Base-by-base conservation (phyloP, 2,113 vertebrate genomes). In the Saccopteryx leptura region DNA sequence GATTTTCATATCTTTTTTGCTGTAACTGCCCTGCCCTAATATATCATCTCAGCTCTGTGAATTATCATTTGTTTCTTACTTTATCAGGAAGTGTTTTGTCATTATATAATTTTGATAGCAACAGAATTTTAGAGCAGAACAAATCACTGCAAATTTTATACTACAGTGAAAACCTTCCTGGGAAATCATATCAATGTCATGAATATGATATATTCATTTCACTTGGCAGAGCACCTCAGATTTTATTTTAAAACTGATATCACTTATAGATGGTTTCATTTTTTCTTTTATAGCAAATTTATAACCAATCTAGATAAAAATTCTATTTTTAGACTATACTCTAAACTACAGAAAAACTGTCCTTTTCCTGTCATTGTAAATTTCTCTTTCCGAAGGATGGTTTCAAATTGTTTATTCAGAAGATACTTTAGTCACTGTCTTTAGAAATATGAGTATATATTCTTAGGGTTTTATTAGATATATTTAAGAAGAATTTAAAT, bases 191-290 rank as follows among this genome's bases (percentile, higher is more conserved):
- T 68, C 65, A 54, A 0, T 83, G 72, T 88, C 88, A 61, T 69
- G 52, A 93, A 74, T 93, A 63, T 72, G 63, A 86, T 69, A 26
- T 60, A 46, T 87, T 83, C 65, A 80, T 87, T 84, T 79, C 74
- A 93, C 61, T 76, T 93, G 86, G 54, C 68, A 92, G 75, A 87
- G 24, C 5, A 63, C 72, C 31, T 76, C 26, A 31, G 28, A 76
- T 92, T 95, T 95, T 60, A 94, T 93, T 92, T 94, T 88, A 85
- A 93, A 92, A 85, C 50, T 88, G n/a, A 5, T 81, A 31, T 71
- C n/a, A 63, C 23, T 82, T 75, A 78, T 1, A 90, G 24, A n/a
- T 80, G 19, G 58, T 93, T 90, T 71, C 6, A 28, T 76, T 75
- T 92, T 68, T 82, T 68, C 80, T 84, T 48, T 69, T 86, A 81